A percentile compares a stretch with the other conserved stretches of the same genome.
These are phyloP conservation scores for Gallinago stenura DNA, from an alignment of 2,797 vertebrate genomes.

Conservation along the genomic window DNA sequence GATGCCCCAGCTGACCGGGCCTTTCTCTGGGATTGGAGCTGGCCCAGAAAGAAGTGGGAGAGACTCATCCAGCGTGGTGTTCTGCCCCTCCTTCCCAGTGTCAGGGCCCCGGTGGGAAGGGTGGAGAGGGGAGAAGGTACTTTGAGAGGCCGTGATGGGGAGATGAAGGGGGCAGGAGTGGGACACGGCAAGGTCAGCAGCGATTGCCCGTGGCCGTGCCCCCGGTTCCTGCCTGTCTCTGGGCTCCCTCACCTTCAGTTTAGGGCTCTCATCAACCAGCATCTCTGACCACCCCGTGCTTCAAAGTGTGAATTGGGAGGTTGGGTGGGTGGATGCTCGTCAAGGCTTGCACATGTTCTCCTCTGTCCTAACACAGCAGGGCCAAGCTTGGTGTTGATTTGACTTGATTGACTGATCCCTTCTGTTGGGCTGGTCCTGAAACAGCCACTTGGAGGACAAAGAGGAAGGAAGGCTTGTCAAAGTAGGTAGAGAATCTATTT, in stretches of 20 bases:
- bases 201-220: background rate
- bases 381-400: background rate
- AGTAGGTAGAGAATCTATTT: background rate
- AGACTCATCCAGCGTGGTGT: background rate
- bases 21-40: background rate
- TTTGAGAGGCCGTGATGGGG: background rate
- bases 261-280: background rate
- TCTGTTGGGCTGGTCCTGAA: background rate
- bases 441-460: background rate
- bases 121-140: background rate
- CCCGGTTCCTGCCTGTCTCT: background rate
- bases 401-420: background rate
- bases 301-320: accelerated
- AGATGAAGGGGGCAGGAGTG: background rate
- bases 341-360: background rate
- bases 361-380: background rate
- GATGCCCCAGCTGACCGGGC: background rate
- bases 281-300: background rate
- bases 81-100: background rate
- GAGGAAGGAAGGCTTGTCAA: background rate
- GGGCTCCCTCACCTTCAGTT: background rate
- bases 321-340: background rate
- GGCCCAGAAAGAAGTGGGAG: background rate
- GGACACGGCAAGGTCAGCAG: background rate
- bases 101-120: background rate